Conservation (phyloP, 2,888 invertebrate species). For the Tipula confusa region DNA sequence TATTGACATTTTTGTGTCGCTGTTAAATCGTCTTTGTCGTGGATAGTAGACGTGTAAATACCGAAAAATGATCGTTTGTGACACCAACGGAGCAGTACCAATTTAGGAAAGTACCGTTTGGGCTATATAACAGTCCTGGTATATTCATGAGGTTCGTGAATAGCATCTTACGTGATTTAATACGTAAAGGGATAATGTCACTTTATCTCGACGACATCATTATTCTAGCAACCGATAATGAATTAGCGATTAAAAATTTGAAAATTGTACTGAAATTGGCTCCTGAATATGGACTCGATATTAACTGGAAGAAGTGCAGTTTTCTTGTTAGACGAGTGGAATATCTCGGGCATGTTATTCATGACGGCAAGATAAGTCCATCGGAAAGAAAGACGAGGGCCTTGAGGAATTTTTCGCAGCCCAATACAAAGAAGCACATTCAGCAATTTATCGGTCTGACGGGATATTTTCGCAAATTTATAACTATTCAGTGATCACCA, state of each 20-base stretch:
- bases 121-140: slow-evolving; percentile 42
- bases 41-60: too few relatives aligned
- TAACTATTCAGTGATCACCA: background rate
- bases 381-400: background rate
- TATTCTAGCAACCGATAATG: background rate
- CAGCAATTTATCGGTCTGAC: background rate
- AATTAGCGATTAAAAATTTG: background rate
- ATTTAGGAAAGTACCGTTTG: slow-evolving; percentile 45
- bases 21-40: too few relatives aligned
- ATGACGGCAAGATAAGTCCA: background rate
- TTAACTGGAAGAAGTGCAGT: background rate
- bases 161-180: background rate
- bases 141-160: slow-evolving; percentile 39
- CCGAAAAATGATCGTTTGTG: slow-evolving; percentile 47
- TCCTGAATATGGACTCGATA: background rate
- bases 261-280: background rate
- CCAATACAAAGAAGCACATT: background rate
- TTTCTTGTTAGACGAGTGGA: background rate
- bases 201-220: slow-evolving; percentile 31
- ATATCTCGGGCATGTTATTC: slow-evolving; percentile 5
- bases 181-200: background rate
- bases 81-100: slow-evolving; percentile 44
- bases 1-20: too few relatives aligned
- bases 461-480: slow-evolving; percentile 26
- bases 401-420: slow-evolving; percentile 32